phyloP scores from a whole-genome alignment of 2,888 invertebrate species.

The Apamea anceps region DNA sequence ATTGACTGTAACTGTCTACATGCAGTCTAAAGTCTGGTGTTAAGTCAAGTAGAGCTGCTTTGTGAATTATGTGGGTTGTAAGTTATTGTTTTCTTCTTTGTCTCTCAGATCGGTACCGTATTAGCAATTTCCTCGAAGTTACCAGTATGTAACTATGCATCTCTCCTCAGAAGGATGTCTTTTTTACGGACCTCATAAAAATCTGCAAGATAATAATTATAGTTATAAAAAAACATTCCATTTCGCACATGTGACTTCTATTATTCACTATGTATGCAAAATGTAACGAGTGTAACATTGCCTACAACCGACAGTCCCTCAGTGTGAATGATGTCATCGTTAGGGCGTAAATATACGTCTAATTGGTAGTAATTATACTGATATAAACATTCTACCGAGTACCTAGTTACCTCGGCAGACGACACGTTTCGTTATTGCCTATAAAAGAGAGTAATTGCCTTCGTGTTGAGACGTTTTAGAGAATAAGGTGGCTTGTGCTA shows the following conservation, averaged over 20 bases:
- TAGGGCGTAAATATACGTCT: conserved; percentile 60
- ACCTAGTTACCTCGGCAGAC: conserved; percentile 26
- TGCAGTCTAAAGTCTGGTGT: neutral
- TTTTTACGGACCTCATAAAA: neutral
- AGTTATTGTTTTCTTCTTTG: neutral
- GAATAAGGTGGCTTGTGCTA: neutral
- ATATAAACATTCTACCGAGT: conserved; percentile 53
- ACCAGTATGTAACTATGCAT: neutral
- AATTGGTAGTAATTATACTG: conserved; percentile 61
- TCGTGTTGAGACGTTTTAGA: conserved; percentile 13
- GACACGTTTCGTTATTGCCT: conserved; percentile 17
- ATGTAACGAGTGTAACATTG: neutral
- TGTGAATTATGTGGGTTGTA: neutral
- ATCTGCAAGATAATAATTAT: neutral
- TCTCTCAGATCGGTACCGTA: neutral
- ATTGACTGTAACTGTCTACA: neutral
- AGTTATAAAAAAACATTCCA: too few relatives aligned
- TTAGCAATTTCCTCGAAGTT: neutral
- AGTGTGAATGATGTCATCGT: conserved; percentile 56
- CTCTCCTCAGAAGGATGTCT: neutral
- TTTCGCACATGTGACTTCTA: too few relatives aligned
- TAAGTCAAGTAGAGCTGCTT: neutral
- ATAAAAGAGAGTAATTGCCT: conserved; percentile 27
- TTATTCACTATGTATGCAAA: neutral
- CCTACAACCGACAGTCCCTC: conserved; percentile 14